A percentile compares a stretch with the other conserved stretches of the same genome.
Evolutionary conservation across 2,888 invertebrate genomes (phyloP).

Genomic region (Uropetala carovei): DNA sequence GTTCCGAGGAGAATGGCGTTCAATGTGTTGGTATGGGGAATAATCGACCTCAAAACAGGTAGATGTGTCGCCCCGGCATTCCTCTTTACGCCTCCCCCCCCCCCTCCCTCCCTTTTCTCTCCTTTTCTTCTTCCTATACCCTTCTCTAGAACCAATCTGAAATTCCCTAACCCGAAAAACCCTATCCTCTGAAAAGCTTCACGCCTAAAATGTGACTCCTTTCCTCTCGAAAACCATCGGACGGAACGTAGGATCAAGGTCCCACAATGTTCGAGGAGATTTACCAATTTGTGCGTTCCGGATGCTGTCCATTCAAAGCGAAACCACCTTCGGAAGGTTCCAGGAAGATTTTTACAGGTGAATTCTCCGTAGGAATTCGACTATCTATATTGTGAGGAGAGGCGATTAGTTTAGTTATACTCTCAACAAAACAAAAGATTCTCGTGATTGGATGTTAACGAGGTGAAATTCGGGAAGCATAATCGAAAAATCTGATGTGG

Average conservation of each 20-base stretch:
- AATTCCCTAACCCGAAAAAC: background rate
- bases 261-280: background rate
- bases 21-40: background rate
- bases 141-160: conserved; percentile 12
- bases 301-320: conserved; percentile 7
- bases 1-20: background rate
- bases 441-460: too few relatives aligned
- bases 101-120: background rate
- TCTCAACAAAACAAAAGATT: too few relatives aligned
- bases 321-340: background rate
- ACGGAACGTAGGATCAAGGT: background rate
- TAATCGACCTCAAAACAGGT: background rate
- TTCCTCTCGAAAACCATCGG: background rate
- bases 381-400: background rate
- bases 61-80: background rate
- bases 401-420: background rate
- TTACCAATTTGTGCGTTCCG: conserved; percentile 23
- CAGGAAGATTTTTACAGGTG: background rate
- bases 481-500: too few relatives aligned
- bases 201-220: conserved; percentile 19
- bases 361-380: background rate
- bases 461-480: too few relatives aligned
- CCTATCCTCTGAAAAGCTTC: background rate
- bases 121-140: background rate
- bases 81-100: background rate